Evolutionary conservation across 2,113 vertebrate genomes (phyloP).

Genomic region (Gymnorhina tibicen): DNA sequence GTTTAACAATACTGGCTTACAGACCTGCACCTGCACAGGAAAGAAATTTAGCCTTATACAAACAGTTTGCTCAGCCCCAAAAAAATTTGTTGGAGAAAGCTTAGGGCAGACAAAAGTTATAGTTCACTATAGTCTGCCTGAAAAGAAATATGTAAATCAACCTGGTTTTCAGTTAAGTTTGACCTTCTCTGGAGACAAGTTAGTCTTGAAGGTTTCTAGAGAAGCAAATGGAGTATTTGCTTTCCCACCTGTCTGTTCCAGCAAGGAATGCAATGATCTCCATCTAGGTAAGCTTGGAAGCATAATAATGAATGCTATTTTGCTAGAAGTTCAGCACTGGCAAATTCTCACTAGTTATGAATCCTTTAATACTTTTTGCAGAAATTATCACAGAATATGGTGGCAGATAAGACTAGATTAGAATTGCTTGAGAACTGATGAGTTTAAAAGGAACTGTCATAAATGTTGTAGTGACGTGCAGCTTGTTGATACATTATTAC

Average conservation of each 20-base stretch:
- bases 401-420: neutral
- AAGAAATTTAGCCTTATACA: neutral
- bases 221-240: neutral
- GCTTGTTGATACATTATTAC: neutral
- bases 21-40: neutral
- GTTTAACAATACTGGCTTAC: neutral
- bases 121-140: neutral
- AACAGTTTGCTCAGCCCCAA: neutral
- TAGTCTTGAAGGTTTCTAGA: neutral
- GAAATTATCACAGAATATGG: neutral
- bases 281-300: neutral
- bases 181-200: neutral
- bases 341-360: neutral
- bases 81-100: neutral
- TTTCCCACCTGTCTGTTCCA: neutral
- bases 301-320: neutral
- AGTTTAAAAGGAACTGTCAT: neutral
- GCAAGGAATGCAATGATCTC: neutral
- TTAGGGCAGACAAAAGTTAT: neutral
- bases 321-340: neutral
- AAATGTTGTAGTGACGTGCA: neutral
- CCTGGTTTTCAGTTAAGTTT: neutral
- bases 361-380: neutral
- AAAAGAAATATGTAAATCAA: neutral
- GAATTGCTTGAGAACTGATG: neutral